These are phyloP conservation scores for Helogale parvula DNA, from an alignment of 2,113 vertebrate genomes.

Conservation along the genomic window DNA sequence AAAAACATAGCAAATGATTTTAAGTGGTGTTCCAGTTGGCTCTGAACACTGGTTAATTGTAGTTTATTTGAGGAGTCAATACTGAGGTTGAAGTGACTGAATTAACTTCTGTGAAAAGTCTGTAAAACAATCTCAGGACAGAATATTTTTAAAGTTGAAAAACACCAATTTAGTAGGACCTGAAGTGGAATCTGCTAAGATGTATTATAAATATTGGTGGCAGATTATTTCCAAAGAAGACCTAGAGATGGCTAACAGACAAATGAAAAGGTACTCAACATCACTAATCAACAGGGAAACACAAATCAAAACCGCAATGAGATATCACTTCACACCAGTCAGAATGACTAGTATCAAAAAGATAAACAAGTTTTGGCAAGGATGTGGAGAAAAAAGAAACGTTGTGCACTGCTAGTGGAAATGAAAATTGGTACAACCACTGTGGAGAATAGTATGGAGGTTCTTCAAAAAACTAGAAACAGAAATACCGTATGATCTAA, in stretches of 20 bases:
- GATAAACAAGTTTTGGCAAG: too few species aligned
- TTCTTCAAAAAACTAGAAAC: background rate
- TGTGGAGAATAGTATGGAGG: background rate
- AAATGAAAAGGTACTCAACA: background rate
- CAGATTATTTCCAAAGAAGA: background rate
- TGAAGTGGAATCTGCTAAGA: constrained; percentile 36
- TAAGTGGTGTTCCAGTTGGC: background rate
- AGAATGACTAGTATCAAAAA: background rate
- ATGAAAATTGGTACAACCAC: background rate
- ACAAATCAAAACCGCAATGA: background rate
- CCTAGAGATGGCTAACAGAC: background rate
- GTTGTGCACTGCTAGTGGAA: background rate
- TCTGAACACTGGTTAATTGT: background rate
- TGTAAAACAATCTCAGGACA: background rate
- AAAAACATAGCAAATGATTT: constrained; percentile 28
- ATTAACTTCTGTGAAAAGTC: constrained; percentile 23
- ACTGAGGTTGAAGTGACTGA: background rate
- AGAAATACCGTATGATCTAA: background rate
- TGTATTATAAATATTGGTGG: constrained; percentile 10
- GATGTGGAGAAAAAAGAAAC: too few species aligned
- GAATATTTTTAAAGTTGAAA: constrained; percentile 51
- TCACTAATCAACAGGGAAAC: background rate
- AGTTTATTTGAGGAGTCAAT: background rate
- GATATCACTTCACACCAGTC: background rate
- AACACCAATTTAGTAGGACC: background rate